Base-by-base conservation (phyloP, 2,113 vertebrate species). In the Scomber japonicus region DNA sequence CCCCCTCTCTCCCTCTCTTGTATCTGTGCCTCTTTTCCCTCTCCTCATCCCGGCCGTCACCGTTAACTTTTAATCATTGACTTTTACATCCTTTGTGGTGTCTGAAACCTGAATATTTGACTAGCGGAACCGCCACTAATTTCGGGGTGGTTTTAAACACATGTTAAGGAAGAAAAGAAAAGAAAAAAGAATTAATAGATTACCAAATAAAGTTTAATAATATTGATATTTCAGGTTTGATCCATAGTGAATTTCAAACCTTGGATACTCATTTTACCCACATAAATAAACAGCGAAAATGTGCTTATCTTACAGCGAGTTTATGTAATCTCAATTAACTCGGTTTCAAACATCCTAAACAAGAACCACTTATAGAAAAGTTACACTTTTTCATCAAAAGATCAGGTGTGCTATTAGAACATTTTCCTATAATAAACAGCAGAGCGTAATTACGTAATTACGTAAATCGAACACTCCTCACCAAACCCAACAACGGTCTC, bases 1-100 rank as follows among this genome's bases (percentile, higher is more conserved):
- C 21, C 46, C 11, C 13, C 19, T n/a, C 31, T 27, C 55, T 49
- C 55, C 40, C 48, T 46, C 60, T 56, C 53, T 27, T 27, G 24
- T 27, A 2, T 27, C 2, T 27, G 24, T 27, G 24, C 24, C 24
- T 27, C 24, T 27, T 27, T 48, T 63, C 49, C 21, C 45, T 60
- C 63, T 56, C 79, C 67, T 63, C 74, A 35, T 68, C 54, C 27
- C 85, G 21, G 21, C 21, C 21, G 31, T 78, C 86, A 83, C 86
- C 91, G 91, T 90, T 91, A 93, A 27, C 86, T 86, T 76, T 75
- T 24, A 88, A 87, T 89, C 82, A 89, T 87, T 92, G 70, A 92
- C 89, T 86, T 70, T 45, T 65, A 79, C 88, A 88, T 90, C 91
- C 82, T 89, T 66, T 68, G 3, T 3, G 5, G 3, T 45, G 60